A percentile compares a stretch with the other conserved stretches of the same genome.
phyloP scores from a whole-genome alignment of 2,113 vertebrate species.

The Lucifuga dentata region DNA sequence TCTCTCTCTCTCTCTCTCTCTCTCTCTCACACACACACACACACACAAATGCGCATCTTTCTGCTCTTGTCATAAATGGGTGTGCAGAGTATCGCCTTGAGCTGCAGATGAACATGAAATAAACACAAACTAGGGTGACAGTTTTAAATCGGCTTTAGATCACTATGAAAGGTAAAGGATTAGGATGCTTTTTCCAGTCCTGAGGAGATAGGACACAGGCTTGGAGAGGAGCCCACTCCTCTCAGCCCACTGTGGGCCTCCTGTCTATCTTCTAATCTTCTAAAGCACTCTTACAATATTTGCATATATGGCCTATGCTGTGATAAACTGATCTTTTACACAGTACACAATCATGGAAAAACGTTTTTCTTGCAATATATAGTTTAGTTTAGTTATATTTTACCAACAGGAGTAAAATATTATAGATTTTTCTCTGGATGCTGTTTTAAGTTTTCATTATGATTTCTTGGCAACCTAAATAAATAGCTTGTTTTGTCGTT shows the following conservation, averaged over 20 bases:
- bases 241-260: slow-evolving; percentile 70
- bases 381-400: slow-evolving; percentile 20
- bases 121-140: slow-evolving; percentile 81
- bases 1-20: slow-evolving; percentile 4
- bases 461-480: no score
- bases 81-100: slow-evolving; percentile 80
- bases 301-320: slow-evolving; percentile 77
- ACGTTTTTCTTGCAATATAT: slow-evolving; percentile 23
- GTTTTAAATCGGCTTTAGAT: slow-evolving; percentile 83
- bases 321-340: slow-evolving; percentile 33
- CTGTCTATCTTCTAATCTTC: slow-evolving; percentile 82
- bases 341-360: slow-evolving; percentile 19
- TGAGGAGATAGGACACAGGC: slow-evolving; percentile 77
- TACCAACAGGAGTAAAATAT: slow-evolving; percentile 3
- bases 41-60: slow-evolving; percentile 46
- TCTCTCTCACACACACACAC: slow-evolving; percentile 15
- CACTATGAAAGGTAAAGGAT: slow-evolving; percentile 83
- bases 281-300: slow-evolving; percentile 76
- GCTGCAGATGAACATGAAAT: slow-evolving; percentile 81
- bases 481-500: no score
- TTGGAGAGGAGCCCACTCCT: slow-evolving; percentile 80
- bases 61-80: slow-evolving; percentile 79
- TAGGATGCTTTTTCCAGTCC: slow-evolving; percentile 77
- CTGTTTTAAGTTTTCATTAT: no score
- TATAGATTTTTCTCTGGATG: slow-evolving; percentile 3